Evolutionary conservation across 2,113 vertebrate genomes (phyloP).

Genomic region (Manacus vitellinus): DNA sequence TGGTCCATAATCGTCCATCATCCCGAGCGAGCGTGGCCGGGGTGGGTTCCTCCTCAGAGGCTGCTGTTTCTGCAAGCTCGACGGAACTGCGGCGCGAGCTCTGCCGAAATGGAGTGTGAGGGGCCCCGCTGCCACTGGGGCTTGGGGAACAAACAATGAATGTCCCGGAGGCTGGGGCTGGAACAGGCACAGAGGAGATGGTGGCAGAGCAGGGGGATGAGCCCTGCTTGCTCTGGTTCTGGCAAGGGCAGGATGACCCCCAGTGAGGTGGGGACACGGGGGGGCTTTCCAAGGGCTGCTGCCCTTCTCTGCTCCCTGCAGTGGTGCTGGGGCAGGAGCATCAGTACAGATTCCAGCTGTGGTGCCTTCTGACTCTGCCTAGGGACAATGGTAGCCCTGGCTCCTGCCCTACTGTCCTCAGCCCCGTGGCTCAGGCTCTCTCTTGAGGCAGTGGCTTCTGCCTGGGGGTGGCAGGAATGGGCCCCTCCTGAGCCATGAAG

Average conservation of each 20-base stretch:
- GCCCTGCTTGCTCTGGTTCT: background rate
- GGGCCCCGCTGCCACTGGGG: background rate
- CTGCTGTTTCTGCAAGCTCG: conserved; percentile 79
- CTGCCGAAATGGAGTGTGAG: background rate
- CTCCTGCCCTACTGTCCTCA: rapidly evolving
- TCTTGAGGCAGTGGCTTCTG: background rate
- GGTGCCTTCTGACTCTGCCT: background rate
- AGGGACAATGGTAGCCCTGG: background rate
- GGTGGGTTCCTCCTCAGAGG: conserved; percentile 71
- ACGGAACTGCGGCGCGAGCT: conserved; percentile 6
- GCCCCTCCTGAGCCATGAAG: background rate
- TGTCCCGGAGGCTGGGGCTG: background rate
- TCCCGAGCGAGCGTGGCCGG: conserved; percentile 64
- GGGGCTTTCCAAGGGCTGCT: background rate
- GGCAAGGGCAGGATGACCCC: background rate
- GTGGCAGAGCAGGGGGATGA: rapidly evolving
- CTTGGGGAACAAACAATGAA: background rate
- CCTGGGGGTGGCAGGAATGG: background rate
- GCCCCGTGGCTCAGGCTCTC: background rate
- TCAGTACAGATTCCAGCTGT: background rate
- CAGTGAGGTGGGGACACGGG: background rate
- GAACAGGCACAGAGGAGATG: background rate
- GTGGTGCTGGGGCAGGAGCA: background rate
- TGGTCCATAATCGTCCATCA: conserved; percentile 88
- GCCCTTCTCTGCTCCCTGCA: background rate